A percentile compares a stretch with the other conserved stretches of the same genome.
These are phyloP conservation scores for Macrostomum lignano DNA, from an alignment of 1,140 invertebrate species.

Conservation along the genomic window DNA sequence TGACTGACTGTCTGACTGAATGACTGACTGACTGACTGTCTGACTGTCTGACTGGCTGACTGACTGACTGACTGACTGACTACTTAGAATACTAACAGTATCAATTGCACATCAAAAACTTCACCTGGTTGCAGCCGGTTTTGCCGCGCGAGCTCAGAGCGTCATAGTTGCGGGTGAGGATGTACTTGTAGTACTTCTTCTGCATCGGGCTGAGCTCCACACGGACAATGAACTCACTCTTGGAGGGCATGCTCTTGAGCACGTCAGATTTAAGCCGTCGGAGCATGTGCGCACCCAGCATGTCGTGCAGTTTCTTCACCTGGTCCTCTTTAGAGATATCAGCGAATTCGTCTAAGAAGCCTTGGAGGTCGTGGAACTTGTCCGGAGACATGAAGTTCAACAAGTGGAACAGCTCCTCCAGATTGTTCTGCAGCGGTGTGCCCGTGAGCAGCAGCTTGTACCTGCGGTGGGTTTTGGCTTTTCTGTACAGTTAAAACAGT, in stretches of 20 bases:
- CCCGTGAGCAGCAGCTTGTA: conserved; percentile 74
- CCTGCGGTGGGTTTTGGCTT: conserved; percentile 68
- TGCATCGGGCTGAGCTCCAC: conserved; percentile 95
- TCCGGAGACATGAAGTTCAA: conserved; percentile 88
- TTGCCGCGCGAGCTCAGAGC: conserved; percentile 85
- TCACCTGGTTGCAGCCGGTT: conserved; percentile 20
- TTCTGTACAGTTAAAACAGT: conserved; percentile 52
- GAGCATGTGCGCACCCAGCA: conserved; percentile 89
- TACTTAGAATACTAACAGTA: no score
- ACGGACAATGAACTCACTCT: conserved; percentile 93
- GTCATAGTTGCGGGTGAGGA: conserved; percentile 57
- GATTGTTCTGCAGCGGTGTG: conserved; percentile 90
- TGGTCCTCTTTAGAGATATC: conserved; percentile 98
- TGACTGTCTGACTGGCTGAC: no score
- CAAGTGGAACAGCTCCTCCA: conserved; percentile 94
- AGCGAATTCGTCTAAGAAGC: conserved; percentile 90
- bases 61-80: no score
- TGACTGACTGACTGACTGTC: no score
- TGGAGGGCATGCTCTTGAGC: conserved; percentile 85
- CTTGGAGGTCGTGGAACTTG: conserved; percentile 32
- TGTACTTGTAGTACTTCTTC: conserved; percentile 32
- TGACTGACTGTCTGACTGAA: no score
- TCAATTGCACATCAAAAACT: no score
- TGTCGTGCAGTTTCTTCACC: conserved; percentile 84
- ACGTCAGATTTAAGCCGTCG: conserved; percentile 90